These are phyloP conservation scores for Tuta absoluta DNA, from an alignment of 2,888 invertebrate genomes.

Conservation along the genomic window DNA sequence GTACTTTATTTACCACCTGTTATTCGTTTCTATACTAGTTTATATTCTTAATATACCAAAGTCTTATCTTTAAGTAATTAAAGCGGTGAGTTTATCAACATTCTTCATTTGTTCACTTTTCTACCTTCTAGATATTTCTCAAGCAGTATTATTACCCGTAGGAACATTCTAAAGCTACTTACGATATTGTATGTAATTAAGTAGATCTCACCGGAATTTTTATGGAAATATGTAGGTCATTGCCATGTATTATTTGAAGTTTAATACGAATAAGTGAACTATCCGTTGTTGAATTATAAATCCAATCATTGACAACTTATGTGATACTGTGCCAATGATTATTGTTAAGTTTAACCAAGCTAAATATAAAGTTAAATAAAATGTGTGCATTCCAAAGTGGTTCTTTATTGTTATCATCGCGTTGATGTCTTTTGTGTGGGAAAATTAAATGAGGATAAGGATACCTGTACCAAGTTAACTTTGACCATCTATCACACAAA, in stretches of 20 bases:
- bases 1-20: constrained; percentile 13
- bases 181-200: background rate
- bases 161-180: constrained; percentile 10
- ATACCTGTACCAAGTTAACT: background rate
- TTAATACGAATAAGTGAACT: constrained; percentile 16
- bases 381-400: constrained; percentile 37
- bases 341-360: constrained; percentile 53
- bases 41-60: constrained; percentile 20
- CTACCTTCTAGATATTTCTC: constrained; percentile 20
- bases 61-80: constrained; percentile 20
- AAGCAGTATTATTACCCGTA: constrained; percentile 22
- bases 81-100: background rate
- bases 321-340: constrained; percentile 83
- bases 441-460: background rate
- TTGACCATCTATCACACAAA: too few relatives aligned
- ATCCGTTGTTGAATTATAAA: constrained; percentile 40
- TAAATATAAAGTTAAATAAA: constrained; percentile 44
- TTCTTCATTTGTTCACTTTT: background rate
- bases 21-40: background rate
- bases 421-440: constrained; percentile 15
- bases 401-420: constrained; percentile 19
- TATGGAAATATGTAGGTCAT: background rate
- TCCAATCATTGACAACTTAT: constrained; percentile 79
- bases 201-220: constrained; percentile 25
- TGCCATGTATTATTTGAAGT: constrained; percentile 14